Conservation (phyloP, 2,113 vertebrate species). For the Penelope pileata region DNA sequence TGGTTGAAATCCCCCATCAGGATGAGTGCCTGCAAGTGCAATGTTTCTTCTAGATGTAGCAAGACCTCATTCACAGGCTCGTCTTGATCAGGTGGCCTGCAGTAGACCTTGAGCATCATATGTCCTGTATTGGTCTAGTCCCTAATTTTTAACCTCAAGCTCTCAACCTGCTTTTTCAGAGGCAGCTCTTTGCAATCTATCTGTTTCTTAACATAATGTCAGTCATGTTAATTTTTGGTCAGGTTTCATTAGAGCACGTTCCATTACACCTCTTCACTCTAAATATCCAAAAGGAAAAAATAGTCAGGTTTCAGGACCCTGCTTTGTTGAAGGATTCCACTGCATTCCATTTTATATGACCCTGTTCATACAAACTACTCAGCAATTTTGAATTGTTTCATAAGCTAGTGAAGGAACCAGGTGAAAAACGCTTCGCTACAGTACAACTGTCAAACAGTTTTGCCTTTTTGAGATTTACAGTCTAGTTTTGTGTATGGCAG, state of each 20-base stretch:
- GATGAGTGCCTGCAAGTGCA: not conserved
- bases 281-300: not conserved
- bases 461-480: not conserved
- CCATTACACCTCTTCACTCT: not conserved
- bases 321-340: not conserved
- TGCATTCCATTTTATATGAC: not conserved
- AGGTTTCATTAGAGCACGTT: not conserved
- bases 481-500: not conserved
- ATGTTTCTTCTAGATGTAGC: not conserved
- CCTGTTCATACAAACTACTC: not conserved
- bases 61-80: not conserved
- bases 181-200: not conserved
- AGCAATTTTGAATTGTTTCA: not conserved
- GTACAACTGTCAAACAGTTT: not conserved
- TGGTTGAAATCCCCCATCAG: not conserved
- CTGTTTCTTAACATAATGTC: not conserved
- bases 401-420: not conserved
- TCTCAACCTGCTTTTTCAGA: not conserved
- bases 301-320: not conserved
- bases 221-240: not conserved
- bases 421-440: not conserved
- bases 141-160: not conserved
- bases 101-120: not conserved
- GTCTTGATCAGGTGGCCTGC: not conserved
- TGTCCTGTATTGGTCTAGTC: not conserved